phyloP scores from a whole-genome alignment of 2,888 invertebrate species.

The Harmothoe impar region DNA sequence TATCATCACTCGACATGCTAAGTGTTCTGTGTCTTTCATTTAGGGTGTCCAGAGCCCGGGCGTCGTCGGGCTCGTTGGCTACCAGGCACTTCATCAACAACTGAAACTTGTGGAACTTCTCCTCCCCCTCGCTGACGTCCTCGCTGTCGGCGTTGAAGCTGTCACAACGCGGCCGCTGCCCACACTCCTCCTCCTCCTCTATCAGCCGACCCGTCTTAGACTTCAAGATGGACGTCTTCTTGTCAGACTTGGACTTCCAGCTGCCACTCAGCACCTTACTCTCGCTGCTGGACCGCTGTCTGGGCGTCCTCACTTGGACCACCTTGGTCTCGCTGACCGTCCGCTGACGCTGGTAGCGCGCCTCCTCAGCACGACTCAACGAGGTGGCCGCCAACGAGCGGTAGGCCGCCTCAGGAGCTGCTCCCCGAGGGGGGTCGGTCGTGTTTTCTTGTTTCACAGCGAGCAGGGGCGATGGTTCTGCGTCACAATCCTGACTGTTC shows the following conservation, averaged over 20 bases:
- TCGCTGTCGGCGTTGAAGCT: background rate
- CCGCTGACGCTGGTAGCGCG: background rate
- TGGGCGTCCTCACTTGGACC: background rate
- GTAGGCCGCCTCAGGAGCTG: background rate
- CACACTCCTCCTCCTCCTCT: background rate
- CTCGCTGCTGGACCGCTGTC: conserved; percentile 30
- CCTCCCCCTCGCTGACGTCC: background rate
- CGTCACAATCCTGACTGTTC: conserved; percentile 31
- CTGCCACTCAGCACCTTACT: background rate
- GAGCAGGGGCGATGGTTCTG: background rate
- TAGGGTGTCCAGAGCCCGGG: background rate
- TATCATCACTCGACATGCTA: conserved; percentile 57
- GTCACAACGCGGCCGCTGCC: background rate
- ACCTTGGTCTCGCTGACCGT: conserved; percentile 31
- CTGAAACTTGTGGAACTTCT: conserved; percentile 67
- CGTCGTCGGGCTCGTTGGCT: conserved; percentile 47
- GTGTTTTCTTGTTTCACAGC: background rate
- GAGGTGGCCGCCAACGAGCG: background rate
- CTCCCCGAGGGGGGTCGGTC: background rate
- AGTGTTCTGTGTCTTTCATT: background rate
- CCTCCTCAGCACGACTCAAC: background rate
- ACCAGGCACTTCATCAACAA: conserved; percentile 66
- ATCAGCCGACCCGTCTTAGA: background rate
- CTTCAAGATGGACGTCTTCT: conserved; percentile 36
- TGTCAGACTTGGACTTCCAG: conserved; percentile 19